Evolutionary conservation across 1,140 invertebrate genomes (phyloP).

Genomic region (Aphelinus certus): DNA sequence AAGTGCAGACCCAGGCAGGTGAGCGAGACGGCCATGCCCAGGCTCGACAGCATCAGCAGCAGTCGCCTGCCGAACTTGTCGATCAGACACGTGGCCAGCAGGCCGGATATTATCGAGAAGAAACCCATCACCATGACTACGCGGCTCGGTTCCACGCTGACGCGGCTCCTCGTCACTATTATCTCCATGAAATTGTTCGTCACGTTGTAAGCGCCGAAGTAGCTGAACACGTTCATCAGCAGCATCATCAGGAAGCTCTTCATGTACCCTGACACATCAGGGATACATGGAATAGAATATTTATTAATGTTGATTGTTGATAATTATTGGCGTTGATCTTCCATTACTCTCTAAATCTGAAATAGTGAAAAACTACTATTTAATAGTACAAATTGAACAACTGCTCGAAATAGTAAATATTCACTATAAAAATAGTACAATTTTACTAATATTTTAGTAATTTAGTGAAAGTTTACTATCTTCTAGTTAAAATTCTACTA

Average conservation of each 20-base stretch:
- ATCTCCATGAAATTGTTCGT: constrained; percentile 60
- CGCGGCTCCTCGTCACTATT: constrained; percentile 51
- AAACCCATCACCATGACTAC: constrained; percentile 55
- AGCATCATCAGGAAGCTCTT: constrained; percentile 49
- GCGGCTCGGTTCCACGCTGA: constrained; percentile 51
- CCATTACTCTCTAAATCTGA: too few relatives aligned
- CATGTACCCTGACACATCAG: constrained; percentile 44
- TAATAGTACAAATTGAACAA: too few relatives aligned
- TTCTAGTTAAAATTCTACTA: too few relatives aligned
- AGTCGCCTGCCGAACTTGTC: constrained; percentile 57
- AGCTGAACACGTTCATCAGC: constrained; percentile 53
- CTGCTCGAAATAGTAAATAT: too few relatives aligned
- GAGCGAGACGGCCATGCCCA: constrained; percentile 53
- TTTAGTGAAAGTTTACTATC: too few relatives aligned
- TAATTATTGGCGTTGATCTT: background rate
- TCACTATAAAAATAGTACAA: too few relatives aligned
- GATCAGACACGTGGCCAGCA: constrained; percentile 51
- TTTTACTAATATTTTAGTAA: too few relatives aligned
- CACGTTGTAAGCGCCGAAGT: constrained; percentile 53
- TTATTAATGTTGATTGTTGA: too few relatives aligned
- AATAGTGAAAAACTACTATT: too few relatives aligned
- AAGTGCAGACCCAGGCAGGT: constrained; percentile 63
- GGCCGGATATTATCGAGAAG: constrained; percentile 51
- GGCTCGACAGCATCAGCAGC: constrained; percentile 52
- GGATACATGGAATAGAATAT: too few relatives aligned